Conservation (phyloP, 2,888 invertebrate species). For the Antitype chi region DNA sequence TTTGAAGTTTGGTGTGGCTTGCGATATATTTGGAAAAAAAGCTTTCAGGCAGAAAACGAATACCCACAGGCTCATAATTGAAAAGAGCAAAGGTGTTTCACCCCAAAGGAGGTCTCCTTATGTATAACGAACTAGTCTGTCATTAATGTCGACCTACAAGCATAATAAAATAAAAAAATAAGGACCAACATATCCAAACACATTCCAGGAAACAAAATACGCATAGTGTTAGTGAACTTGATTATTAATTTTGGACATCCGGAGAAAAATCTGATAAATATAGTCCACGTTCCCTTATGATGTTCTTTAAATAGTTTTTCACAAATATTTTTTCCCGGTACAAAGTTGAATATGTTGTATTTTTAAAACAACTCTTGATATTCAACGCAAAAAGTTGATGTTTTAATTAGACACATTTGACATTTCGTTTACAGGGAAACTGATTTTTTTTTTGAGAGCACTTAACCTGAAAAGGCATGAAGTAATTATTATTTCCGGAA, state of each 20-base stretch:
- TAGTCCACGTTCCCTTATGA: constrained; percentile 45
- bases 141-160: background rate
- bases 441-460: background rate
- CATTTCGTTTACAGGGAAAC: background rate
- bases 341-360: constrained; percentile 20
- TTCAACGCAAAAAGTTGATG: constrained; percentile 11
- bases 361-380: constrained; percentile 27
- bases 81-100: background rate
- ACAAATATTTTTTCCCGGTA: constrained; percentile 40
- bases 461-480: background rate
- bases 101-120: background rate
- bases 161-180: background rate
- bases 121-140: background rate
- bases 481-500: background rate
- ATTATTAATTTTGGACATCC: constrained; percentile 61
- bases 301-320: constrained; percentile 54
- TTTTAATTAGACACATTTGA: constrained; percentile 9
- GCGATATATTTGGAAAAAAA: background rate
- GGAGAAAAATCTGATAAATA: constrained; percentile 55
- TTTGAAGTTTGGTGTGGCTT: background rate
- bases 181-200: constrained; percentile 4
- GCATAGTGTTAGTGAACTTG: constrained; percentile 67
- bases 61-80: background rate
- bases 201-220: constrained; percentile 25
- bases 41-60: background rate